Evolutionary conservation across 2,113 vertebrate genomes (phyloP), one percentile per base, ranked within the genome.

Genomic region (Camelus bactrianus): DNA sequence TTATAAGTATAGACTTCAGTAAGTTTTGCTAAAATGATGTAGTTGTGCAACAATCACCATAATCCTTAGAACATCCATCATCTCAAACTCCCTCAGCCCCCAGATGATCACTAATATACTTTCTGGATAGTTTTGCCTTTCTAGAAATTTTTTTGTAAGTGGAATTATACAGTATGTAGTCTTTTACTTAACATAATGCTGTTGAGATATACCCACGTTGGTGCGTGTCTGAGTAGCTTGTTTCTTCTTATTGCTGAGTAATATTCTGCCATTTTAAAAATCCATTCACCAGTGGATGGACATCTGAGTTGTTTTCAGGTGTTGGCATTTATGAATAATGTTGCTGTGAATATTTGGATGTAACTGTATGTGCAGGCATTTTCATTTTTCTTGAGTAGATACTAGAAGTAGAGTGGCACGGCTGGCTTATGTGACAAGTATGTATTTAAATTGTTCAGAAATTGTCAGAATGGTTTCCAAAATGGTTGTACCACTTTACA

Each of bases 401-500:
- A 52, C 17, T 70, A 77, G 38, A 32, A 52, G 52, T 92, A 8
- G 14, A 82, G 48, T 91, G 16, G 22, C 64, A 28, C 80, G 83
- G 3, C 42, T 91, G 10, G 1, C 13, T 90, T 89, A 42, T 56
- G 15, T 77, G 24, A 83, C 54, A 91, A 72, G 30, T 67, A 42
- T 30, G 28, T 62, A 54, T 60, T 90, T 62, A 62, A 94, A 32
- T 38, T 95, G 79, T 89, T 92, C 73, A 64, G 46, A 76, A 95
- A 89, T 67, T 35, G 8, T 32, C 38, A 62, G 50, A 94, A 46
- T 28, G 13, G n/a, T 69, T 89, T 73, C n/a, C 8, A 73, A 82
- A 82, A 67, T 88, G 64, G 5, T 50, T 76, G 3, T 48, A 35
- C 7, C 11, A 46, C 38, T 93, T 56, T 38, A 48, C 11, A 30